Evolutionary conservation across 2,888 invertebrate species (phyloP).

Genomic region (Platynereis dumerilii): DNA sequence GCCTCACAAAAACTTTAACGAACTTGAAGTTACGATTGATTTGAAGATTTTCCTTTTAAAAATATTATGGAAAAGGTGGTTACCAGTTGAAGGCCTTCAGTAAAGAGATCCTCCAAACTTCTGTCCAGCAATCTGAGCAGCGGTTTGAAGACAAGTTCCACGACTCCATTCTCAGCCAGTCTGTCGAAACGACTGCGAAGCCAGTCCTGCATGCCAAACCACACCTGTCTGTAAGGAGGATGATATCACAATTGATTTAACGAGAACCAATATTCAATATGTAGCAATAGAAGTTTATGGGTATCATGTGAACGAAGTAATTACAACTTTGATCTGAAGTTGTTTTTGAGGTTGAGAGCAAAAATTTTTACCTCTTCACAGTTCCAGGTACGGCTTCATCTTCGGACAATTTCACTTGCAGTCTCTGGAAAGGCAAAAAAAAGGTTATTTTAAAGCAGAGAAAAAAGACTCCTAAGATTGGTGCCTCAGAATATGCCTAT

Average conservation of each 20-base stretch:
- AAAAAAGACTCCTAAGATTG: no score
- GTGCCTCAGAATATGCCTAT: no score
- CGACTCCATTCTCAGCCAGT: constrained; percentile 38
- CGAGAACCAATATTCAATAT: no score
- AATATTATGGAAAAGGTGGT: constrained; percentile 9
- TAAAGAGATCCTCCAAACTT: constrained; percentile 59
- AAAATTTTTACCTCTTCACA: background rate
- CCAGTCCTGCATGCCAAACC: constrained; percentile 38
- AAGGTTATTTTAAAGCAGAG: no score
- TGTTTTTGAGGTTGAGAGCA: no score
- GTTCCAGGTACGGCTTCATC: background rate
- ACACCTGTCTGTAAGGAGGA: constrained; percentile 10
- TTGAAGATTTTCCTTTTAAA: no score
- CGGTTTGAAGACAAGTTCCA: constrained; percentile 57
- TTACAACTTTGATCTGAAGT: no score
- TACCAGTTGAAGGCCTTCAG: constrained; percentile 60
- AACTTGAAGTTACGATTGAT: no score
- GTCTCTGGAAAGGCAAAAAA: background rate
- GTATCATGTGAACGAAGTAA: no score
- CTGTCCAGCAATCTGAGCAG: constrained; percentile 63
- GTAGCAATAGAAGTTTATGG: no score
- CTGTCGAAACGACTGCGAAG: constrained; percentile 40
- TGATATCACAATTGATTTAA: no score
- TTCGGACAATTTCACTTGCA: background rate
- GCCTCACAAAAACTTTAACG: no score